Percentiles rank a stretch among this genome's conserved stretches.
Conservation (phyloP, 2,888 invertebrate genomes). For the Phasia obesa region DNA sequence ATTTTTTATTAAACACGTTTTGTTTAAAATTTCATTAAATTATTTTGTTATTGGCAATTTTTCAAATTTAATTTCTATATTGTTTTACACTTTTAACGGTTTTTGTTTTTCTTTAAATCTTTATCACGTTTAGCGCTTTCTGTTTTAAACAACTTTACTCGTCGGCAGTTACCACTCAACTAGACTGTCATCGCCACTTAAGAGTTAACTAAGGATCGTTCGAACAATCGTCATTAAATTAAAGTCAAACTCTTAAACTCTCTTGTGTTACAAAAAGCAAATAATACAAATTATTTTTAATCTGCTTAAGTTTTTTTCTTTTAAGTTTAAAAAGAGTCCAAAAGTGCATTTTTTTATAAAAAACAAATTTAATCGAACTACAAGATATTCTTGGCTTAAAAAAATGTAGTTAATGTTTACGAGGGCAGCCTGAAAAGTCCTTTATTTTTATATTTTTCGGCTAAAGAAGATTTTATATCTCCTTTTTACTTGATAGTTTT, state of each 20-base stretch:
- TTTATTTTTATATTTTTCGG: too few species aligned
- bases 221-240: neutral
- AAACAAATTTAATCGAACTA: too few species aligned
- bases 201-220: conserved; percentile 24
- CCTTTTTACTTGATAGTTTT: too few species aligned
- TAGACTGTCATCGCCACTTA: conserved; percentile 22
- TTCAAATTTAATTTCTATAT: conserved; percentile 45
- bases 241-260: conserved; percentile 34
- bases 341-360: too few species aligned
- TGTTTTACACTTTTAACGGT: conserved; percentile 53
- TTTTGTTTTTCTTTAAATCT: conserved; percentile 19
- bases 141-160: conserved; percentile 40
- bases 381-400: too few species aligned
- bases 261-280: conserved; percentile 21
- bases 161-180: conserved; percentile 56
- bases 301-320: too few species aligned
- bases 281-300: neutral
- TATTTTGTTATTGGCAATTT: conserved; percentile 52
- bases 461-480: too few species aligned
- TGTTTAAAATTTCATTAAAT: conserved; percentile 26
- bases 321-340: too few species aligned
- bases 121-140: conserved; percentile 44
- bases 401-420: too few species aligned
- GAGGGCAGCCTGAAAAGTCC: too few species aligned
- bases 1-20: conserved; percentile 28